These are phyloP conservation scores for Coptodon bakossiorum DNA, from an alignment of 2,113 vertebrate genomes.

Conservation along the genomic window DNA sequence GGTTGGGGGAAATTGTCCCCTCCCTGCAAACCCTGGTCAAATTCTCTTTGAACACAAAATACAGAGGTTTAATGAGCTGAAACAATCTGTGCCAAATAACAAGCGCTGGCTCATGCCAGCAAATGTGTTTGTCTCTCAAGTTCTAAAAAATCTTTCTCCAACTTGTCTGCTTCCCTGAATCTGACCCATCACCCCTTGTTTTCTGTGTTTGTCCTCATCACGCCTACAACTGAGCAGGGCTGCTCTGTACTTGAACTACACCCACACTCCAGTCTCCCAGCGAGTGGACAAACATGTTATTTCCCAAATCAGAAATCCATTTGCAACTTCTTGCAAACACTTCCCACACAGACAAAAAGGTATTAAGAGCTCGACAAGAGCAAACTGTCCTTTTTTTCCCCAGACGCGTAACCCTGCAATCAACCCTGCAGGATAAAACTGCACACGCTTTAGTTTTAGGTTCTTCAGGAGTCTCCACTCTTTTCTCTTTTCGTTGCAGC, in stretches of 20 bases:
- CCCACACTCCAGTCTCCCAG: constrained; percentile 42
- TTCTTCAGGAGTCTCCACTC: not conserved
- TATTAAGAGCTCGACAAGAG: not conserved
- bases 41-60: not conserved
- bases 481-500: not conserved
- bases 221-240: constrained; percentile 23
- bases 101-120: not conserved
- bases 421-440: not conserved
- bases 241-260: constrained; percentile 14
- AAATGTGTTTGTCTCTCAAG: not conserved
- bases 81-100: not conserved
- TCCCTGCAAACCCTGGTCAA: not conserved
- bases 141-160: not conserved
- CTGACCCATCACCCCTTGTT: constrained; percentile 30
- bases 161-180: constrained; percentile 11
- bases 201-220: constrained; percentile 21
- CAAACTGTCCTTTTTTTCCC: not conserved
- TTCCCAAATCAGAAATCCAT: constrained; percentile 55
- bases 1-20: not conserved
- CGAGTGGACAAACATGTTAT: constrained; percentile 38
- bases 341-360: constrained; percentile 40
- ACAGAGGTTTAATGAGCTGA: not conserved
- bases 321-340: constrained; percentile 35
- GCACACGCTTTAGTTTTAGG: not conserved
- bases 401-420: not conserved